Evolutionary conservation across 2,113 vertebrate species (phyloP).

Genomic region (Psilopogon haemacephalus): DNA sequence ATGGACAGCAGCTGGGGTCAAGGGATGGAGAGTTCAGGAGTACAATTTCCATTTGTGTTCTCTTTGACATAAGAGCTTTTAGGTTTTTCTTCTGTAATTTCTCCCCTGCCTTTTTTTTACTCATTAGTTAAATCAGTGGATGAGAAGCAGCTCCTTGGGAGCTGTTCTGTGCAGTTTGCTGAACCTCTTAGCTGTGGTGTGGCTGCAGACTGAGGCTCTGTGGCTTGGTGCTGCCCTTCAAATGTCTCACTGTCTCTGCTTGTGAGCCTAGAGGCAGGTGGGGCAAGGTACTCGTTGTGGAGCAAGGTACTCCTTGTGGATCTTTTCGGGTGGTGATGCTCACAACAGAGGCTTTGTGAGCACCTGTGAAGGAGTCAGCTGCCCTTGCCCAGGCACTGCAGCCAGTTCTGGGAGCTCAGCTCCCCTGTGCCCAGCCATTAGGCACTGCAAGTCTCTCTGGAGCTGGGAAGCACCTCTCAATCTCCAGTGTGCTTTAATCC

Average conservation of each 20-base stretch:
- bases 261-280: neutral
- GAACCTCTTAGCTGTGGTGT: neutral
- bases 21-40: neutral
- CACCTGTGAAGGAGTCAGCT: neutral
- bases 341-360: neutral
- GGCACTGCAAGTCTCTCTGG: rapidly evolving
- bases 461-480: neutral
- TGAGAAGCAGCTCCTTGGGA: neutral
- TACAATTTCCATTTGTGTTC: neutral
- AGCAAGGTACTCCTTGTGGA: neutral
- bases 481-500: neutral
- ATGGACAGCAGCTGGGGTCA: neutral
- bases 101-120: neutral
- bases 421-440: rapidly evolving
- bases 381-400: neutral
- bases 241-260: rapidly evolving
- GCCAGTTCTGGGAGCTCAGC: neutral
- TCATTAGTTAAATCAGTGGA: neutral
- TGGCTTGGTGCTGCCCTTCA: neutral
- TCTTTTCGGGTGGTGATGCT: neutral
- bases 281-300: neutral
- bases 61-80: neutral
- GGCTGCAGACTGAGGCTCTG: neutral
- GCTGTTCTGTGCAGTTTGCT: neutral
- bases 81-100: neutral